These are phyloP conservation scores for Danio aesculapii DNA, from an alignment of 2,797 vertebrate genomes.

Conservation along the genomic window DNA sequence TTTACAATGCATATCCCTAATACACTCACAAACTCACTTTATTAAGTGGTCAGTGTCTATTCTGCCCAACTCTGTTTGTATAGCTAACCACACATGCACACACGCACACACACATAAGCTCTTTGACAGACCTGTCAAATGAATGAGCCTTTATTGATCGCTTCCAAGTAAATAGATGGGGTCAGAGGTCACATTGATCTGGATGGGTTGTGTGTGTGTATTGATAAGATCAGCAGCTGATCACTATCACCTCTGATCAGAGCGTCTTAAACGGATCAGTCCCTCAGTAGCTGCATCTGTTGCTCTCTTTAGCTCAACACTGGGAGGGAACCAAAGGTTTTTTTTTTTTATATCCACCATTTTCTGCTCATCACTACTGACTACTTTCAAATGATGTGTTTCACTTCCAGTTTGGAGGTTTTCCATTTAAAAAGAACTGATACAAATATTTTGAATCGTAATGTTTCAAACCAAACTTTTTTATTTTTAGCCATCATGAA, in stretches of 20 bases:
- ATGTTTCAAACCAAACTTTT: no score
- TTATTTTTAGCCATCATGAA: no score
- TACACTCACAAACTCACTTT: constrained; percentile 19
- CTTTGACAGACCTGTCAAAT: constrained; percentile 42
- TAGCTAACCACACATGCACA: constrained; percentile 13
- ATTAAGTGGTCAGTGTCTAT: constrained; percentile 17
- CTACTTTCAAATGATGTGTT: no score
- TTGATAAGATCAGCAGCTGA: constrained; percentile 60
- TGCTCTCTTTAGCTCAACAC: neutral
- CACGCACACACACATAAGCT: constrained; percentile 1
- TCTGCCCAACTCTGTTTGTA: neutral
- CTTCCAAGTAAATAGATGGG: constrained; percentile 61
- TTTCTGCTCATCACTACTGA: no score
- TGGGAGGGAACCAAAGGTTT: neutral
- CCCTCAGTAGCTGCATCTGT: neutral
- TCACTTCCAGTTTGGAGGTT: no score
- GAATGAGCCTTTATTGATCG: constrained; percentile 68
- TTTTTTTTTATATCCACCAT: constrained; percentile 5
- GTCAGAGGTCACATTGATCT: constrained; percentile 61
- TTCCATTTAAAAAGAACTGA: no score
- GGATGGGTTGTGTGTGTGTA: constrained; percentile 33
- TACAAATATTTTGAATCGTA: no score
- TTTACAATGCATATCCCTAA: neutral
- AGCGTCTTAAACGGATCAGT: constrained; percentile 33
- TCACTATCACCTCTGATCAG: constrained; percentile 52